Conservation (phyloP, 2,797 vertebrate species). For the Chloroceryle inda region DNA sequence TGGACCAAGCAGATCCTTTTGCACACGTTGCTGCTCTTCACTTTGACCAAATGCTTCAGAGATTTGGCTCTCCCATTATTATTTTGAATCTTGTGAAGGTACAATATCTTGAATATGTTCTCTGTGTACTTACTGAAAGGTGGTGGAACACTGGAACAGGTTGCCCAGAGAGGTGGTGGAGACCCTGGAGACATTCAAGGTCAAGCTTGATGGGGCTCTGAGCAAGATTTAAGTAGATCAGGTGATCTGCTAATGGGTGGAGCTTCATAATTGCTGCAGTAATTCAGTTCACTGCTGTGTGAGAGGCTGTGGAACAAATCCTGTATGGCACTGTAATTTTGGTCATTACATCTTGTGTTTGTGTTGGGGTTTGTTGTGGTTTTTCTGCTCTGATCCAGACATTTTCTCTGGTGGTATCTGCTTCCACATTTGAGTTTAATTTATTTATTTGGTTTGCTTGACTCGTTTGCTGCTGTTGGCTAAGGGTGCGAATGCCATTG, state of each 20-base stretch:
- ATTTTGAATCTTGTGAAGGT: slow-evolving; percentile 99
- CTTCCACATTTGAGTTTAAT: neutral
- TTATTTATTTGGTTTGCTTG: neutral
- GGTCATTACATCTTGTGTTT: neutral
- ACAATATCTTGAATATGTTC: neutral
- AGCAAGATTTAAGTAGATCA: too few relatives aligned
- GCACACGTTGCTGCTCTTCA: slow-evolving; percentile 94
- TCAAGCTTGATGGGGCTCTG: too few relatives aligned
- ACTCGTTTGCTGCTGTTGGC: too few relatives aligned
- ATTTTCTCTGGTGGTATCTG: neutral
- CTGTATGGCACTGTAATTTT: neutral
- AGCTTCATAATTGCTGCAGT: neutral
- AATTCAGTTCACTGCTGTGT: neutral
- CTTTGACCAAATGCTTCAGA: slow-evolving; percentile 98
- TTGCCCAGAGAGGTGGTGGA: too few relatives aligned
- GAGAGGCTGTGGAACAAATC: neutral
- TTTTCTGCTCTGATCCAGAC: neutral
- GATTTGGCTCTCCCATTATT: slow-evolving; percentile 98
- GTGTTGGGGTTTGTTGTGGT: neutral
- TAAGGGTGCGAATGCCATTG: too few relatives aligned
- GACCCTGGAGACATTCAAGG: too few relatives aligned
- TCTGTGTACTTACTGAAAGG: neutral
- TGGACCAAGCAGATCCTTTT: slow-evolving; percentile 97
- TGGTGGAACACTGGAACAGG: too few relatives aligned
- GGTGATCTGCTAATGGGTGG: neutral